phyloP scores from a whole-genome alignment of 2,113 vertebrate species.

The Strigops habroptila region DNA sequence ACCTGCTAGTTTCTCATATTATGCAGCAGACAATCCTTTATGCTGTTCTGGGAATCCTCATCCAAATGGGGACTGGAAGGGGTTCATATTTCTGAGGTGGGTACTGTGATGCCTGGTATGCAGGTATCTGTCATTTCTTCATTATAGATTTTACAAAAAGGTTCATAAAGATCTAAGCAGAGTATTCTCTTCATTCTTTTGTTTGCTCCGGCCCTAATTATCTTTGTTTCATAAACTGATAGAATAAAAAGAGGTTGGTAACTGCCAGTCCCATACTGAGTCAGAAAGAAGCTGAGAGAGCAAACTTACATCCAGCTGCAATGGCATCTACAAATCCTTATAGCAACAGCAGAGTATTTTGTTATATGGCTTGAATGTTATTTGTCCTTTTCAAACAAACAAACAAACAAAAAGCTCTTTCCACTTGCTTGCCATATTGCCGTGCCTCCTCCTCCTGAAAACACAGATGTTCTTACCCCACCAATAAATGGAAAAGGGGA shows the following conservation, averaged over 20 bases:
- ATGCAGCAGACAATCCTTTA: slow-evolving; percentile 74
- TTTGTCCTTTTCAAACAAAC: slow-evolving; percentile 5
- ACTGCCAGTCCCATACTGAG: neutral
- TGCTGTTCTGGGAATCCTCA: slow-evolving; percentile 86
- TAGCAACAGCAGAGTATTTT: neutral
- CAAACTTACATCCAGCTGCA: neutral
- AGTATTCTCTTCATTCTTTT: slow-evolving; percentile 75
- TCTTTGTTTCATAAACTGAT: slow-evolving; percentile 70
- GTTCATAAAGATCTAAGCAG: slow-evolving; percentile 87
- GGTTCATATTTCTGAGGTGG: slow-evolving; percentile 81
- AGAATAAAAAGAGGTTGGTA: slow-evolving; percentile 52
- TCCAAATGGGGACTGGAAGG: slow-evolving; percentile 68
- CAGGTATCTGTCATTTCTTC: slow-evolving; percentile 88
- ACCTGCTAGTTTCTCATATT: slow-evolving; percentile 77
- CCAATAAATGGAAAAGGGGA: neutral
- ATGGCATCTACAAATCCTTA: neutral
- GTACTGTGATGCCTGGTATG: slow-evolving; percentile 66
- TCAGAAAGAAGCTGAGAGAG: neutral
- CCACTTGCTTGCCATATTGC: neutral
- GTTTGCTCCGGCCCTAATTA: slow-evolving; percentile 69
- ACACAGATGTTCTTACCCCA: slow-evolving; percentile 6
- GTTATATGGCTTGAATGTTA: neutral
- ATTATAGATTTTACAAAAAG: slow-evolving; percentile 87
- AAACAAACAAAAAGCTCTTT: neutral
- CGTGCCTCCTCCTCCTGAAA: neutral